A percentile compares a stretch with the other conserved stretches of the same genome.
Conservation (phyloP, 2,797 vertebrate species). For the Leptodactylus fallax region DNA sequence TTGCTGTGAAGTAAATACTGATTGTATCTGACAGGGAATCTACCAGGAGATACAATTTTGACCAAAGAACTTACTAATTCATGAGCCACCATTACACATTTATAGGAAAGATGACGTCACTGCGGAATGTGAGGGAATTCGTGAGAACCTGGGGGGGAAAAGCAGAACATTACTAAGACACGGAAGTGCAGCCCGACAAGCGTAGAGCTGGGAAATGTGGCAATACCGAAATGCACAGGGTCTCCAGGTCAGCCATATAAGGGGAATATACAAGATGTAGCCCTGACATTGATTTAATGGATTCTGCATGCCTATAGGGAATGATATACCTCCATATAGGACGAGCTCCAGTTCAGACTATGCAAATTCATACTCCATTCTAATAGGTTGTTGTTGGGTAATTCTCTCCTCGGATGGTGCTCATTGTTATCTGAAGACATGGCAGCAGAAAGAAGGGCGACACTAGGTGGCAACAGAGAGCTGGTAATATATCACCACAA, state of each 20-base stretch:
- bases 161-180: conserved; percentile 4
- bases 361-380: too few species aligned
- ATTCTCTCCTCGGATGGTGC: too few species aligned
- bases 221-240: background rate
- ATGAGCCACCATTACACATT: conserved; percentile 60
- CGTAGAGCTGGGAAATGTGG: background rate
- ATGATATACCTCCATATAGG: background rate
- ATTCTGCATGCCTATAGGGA: background rate
- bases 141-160: background rate
- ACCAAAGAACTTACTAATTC: conserved; percentile 27
- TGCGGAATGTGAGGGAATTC: conserved; percentile 14
- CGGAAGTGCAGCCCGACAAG: background rate
- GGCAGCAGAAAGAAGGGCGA: too few species aligned
- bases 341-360: too few species aligned
- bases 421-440: too few species aligned
- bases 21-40: conserved; percentile 69
- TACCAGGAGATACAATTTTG: conserved; percentile 66
- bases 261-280: background rate
- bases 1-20: conserved; percentile 42
- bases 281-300: background rate
- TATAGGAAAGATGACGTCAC: conserved; percentile 49
- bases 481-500: background rate
- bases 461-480: background rate
- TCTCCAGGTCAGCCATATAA: background rate
- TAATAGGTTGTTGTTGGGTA: too few species aligned